Conservation (phyloP, 2,113 vertebrate species). For the Madoqua kirkii region DNA sequence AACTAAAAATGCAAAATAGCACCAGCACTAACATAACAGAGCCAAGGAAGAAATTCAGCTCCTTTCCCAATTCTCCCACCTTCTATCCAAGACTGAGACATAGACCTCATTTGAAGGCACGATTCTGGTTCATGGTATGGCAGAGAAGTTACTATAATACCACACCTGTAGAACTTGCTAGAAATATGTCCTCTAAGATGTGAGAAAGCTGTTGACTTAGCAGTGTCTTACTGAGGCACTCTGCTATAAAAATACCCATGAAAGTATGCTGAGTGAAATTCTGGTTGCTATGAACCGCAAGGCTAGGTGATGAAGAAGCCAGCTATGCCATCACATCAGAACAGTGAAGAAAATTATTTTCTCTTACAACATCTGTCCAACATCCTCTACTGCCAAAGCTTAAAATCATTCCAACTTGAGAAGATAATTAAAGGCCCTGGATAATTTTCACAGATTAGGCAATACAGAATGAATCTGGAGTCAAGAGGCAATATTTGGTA, state of each 20-base stretch:
- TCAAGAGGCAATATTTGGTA: not conserved
- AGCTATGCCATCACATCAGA: not conserved
- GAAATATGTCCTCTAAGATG: not conserved
- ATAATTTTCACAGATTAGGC: not conserved
- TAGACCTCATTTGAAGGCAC: not conserved
- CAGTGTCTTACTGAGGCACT: not conserved
- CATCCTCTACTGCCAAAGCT: not conserved
- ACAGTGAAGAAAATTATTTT: not conserved
- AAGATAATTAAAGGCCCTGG: not conserved
- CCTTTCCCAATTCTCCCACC: not conserved
- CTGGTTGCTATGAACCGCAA: not conserved
- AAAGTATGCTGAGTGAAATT: not conserved
- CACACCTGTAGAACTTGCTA: not conserved
- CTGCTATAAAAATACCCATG: not conserved
- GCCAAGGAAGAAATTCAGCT: not conserved
- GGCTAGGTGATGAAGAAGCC: not conserved
- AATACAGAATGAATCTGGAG: not conserved
- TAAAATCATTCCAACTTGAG: not conserved
- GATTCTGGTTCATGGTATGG: not conserved
- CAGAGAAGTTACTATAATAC: not conserved
- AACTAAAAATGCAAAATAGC: not conserved
- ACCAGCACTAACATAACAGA: not conserved
- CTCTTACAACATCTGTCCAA: not conserved
- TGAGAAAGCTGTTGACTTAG: not conserved
- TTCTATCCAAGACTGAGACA: not conserved